Percentiles rank a stretch among this genome's conserved stretches.
These are phyloP conservation scores for Steinernema feltiae DNA, from an alignment of 1,140 invertebrate genomes.

Conservation along the genomic window DNA sequence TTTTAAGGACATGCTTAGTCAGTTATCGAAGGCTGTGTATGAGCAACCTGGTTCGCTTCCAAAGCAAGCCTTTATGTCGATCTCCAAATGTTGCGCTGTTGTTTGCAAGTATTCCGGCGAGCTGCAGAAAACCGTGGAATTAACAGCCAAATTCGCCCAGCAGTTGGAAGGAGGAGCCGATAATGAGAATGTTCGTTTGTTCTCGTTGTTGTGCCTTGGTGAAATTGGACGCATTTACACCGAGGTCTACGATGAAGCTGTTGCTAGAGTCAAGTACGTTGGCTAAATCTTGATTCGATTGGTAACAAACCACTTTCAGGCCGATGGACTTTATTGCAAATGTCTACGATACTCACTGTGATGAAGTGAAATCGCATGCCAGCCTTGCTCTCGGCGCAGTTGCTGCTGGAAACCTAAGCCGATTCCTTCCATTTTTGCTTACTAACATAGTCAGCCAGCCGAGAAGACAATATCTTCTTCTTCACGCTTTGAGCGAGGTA, in stretches of 20 bases:
- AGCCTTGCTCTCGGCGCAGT: slow-evolving; percentile 82
- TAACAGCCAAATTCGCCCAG: slow-evolving; percentile 57
- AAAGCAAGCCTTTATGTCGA: slow-evolving; percentile 58
- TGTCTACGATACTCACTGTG: slow-evolving; percentile 64
- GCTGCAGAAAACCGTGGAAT: slow-evolving; percentile 45
- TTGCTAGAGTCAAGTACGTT: slow-evolving; percentile 58
- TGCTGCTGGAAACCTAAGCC: slow-evolving; percentile 83
- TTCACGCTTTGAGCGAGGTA: slow-evolving; percentile 94
- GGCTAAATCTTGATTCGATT: too few relatives aligned
- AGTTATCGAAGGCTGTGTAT: slow-evolving; percentile 65
- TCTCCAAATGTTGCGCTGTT: slow-evolving; percentile 46
- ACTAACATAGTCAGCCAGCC: slow-evolving; percentile 85
- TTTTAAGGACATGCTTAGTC: slow-evolving; percentile 67
- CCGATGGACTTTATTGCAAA: slow-evolving; percentile 61
- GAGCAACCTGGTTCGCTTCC: slow-evolving; percentile 59
- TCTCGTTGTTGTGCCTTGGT: slow-evolving; percentile 83
- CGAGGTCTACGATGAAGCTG: slow-evolving; percentile 26
- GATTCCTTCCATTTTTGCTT: slow-evolving; percentile 87
- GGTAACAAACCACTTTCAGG: too few relatives aligned
- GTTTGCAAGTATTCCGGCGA: slow-evolving; percentile 21
- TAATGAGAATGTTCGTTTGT: slow-evolving; percentile 71
- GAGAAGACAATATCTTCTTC: slow-evolving; percentile 85
- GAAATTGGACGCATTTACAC: slow-evolving; percentile 75
- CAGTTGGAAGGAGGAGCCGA: slow-evolving; percentile 14
- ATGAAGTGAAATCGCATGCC: slow-evolving; percentile 78